Base-by-base conservation (phyloP, 2,113 vertebrate genomes). In the Orthonyx spaldingii region DNA sequence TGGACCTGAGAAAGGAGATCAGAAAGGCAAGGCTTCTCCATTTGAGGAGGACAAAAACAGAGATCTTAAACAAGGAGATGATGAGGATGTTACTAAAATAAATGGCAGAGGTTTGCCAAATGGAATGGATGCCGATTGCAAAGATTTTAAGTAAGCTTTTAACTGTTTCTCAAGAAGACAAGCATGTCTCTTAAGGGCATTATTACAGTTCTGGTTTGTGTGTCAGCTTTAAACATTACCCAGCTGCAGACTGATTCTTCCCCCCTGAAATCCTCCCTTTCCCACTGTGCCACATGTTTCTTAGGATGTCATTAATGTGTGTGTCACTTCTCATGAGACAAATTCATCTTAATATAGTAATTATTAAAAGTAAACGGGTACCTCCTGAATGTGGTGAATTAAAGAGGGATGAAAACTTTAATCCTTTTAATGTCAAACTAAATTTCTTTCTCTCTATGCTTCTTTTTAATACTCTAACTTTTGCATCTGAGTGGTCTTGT, bases 101-200 rank as follows among this genome's bases (percentile, higher is more conserved):
- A 99, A 99, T 88, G 99, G 99, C 96, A 98, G 99, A 98, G 98
- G 98, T 96, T 98, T 99, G 90, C 98, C 99, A 94, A 99, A 99
- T 81, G 99, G 99, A 98, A 99, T 99, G 98, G 99, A 99, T 97
- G 98, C 98, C 89, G 99, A 99, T 98, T 99, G 99, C 98, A 99
- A 99, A 98, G 99, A 99, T 97, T 99, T 99, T 98, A 99, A 99
- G 99, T 99, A 99, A 98, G 98, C 96, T 93, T 98, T 98, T 97
- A 96, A 97, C 90, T 95, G 87, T 97, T 98, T 98, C 88, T 98
- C 77, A 27, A 97, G 95, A 97, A 97, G 93, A 94, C 95, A 1
- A 97, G 82, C 87, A 21, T 97, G 90, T 97, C 83, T 97, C 85
- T 98, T 93, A 89, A 98, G 93, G 93, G 93, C 94, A 82, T 95